Conservation (phyloP, 2,113 vertebrate genomes). For the Hiodon alosoides region DNA sequence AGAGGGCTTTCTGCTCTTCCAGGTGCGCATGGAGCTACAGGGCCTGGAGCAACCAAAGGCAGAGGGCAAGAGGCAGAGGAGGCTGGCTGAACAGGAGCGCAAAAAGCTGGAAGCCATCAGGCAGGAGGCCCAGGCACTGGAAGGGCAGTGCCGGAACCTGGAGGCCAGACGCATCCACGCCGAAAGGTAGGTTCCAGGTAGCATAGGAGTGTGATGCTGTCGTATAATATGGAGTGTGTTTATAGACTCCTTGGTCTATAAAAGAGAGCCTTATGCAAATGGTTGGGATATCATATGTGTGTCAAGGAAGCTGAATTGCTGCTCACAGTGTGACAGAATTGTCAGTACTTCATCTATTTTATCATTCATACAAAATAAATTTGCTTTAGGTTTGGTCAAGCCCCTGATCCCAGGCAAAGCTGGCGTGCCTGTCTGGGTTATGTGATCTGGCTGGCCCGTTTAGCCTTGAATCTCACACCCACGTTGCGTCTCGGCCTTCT, state of each 20-base stretch:
- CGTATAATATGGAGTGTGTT: not conserved
- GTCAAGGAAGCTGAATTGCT: too few species aligned
- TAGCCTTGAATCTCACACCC: not conserved
- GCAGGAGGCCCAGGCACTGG: constrained; percentile 42
- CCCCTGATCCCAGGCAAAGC: too few species aligned
- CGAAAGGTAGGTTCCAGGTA: constrained; percentile 56
- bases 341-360: too few species aligned
- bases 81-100: constrained; percentile 53
- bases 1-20: not conserved
- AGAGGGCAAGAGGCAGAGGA: constrained; percentile 60
- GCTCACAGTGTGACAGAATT: too few species aligned
- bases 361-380: too few species aligned
- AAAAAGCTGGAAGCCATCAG: constrained; percentile 51
- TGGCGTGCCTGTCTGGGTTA: too few species aligned
- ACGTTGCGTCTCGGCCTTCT: not conserved
- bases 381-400: too few species aligned
- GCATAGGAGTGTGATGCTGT: too few species aligned
- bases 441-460: not conserved
- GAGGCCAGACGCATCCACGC: constrained; percentile 60
- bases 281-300: not conserved
- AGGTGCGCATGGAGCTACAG: constrained; percentile 69
- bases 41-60: constrained; percentile 53
- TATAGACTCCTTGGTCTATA: not conserved
- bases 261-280: too few species aligned
- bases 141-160: constrained; percentile 52